Conservation (phyloP, 2,113 vertebrate species). For the Semicossyphus pulcher region DNA sequence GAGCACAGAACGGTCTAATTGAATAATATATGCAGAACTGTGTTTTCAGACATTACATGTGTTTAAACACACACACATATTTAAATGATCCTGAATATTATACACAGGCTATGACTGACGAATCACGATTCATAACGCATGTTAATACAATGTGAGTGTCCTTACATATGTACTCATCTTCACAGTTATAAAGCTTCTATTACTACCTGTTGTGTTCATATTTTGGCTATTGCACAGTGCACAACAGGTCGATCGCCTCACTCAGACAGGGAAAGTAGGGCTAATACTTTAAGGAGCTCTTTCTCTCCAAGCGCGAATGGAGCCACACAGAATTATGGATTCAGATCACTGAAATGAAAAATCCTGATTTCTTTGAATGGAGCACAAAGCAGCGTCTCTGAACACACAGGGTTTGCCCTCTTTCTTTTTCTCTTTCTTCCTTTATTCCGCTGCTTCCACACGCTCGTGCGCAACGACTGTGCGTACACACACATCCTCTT, state of each 20-base stretch:
- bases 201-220: slow-evolving; percentile 54
- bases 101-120: slow-evolving; percentile 60
- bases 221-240: slow-evolving; percentile 50
- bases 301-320: slow-evolving; percentile 45
- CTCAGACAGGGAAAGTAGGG: slow-evolving; percentile 8
- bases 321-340: slow-evolving; percentile 51
- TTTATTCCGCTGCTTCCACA: slow-evolving; percentile 33
- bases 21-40: slow-evolving; percentile 63
- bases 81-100: slow-evolving; percentile 61
- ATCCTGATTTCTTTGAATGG: slow-evolving; percentile 54
- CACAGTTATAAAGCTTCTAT: slow-evolving; percentile 63
- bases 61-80: slow-evolving; percentile 65
- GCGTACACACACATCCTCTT: slow-evolving; percentile 38
- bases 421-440: background rate
- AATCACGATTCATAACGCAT: slow-evolving; percentile 69
- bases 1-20: slow-evolving; percentile 66
- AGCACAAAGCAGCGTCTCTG: slow-evolving; percentile 56
- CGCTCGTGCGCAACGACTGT: slow-evolving; percentile 47
- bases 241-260: slow-evolving; percentile 56
- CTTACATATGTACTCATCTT: slow-evolving; percentile 44
- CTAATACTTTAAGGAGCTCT: slow-evolving; percentile 36
- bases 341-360: slow-evolving; percentile 47
- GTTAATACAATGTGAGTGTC: slow-evolving; percentile 57
- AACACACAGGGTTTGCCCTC: slow-evolving; percentile 18
- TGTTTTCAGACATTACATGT: slow-evolving; percentile 67